Evolutionary conservation across 2,113 vertebrate species (phyloP), one percentile per base, ranked within the genome.

Genomic region (Oriolus oriolus): DNA sequence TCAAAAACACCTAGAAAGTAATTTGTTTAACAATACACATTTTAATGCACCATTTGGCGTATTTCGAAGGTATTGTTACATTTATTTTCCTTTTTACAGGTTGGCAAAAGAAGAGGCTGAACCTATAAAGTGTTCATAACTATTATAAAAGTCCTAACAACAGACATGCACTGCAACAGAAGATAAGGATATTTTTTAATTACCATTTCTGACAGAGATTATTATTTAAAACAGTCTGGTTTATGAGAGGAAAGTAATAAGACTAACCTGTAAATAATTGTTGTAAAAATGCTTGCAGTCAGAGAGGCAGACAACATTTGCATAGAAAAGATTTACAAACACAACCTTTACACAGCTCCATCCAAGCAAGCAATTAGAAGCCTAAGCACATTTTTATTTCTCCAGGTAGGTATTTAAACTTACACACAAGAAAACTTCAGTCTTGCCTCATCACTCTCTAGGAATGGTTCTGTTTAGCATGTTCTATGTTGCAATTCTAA

Each of bases 181-280:
- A 96, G 97, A 98, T 97, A 97, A 98, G 96, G 42, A 91, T 98
- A 95, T 93, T 95, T 97, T 97, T 97, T 97, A 97, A 97, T 97
- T 93, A 97, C 90, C 39, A 95, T 93, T 97, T 97, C 97, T 97
- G 95, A 97, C 95, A 96, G 70, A 95, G 97, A 97, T 91, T 92
- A 92, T 94, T 97, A 97, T 97, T 97, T 97, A 96, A 97, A 97
- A 95, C 89, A 89, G 73, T 79, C 73, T 93, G 66, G 81, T 97
- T 95, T 92, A 95, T 71, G 93, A 94, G 94, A 96, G 86, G 77
- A 96, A 95, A 88, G 95, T 89, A 97, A 95, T 98, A 97, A 97
- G 92, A 93, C 78, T 92, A 97, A 87, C 93, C 92, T 97, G 95
- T 97, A 98, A 98, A 96, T 97, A 97, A 97, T 85, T 94, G 93